Evolutionary conservation across 2,113 vertebrate species (phyloP).

Genomic region (Lasiurus borealis): DNA sequence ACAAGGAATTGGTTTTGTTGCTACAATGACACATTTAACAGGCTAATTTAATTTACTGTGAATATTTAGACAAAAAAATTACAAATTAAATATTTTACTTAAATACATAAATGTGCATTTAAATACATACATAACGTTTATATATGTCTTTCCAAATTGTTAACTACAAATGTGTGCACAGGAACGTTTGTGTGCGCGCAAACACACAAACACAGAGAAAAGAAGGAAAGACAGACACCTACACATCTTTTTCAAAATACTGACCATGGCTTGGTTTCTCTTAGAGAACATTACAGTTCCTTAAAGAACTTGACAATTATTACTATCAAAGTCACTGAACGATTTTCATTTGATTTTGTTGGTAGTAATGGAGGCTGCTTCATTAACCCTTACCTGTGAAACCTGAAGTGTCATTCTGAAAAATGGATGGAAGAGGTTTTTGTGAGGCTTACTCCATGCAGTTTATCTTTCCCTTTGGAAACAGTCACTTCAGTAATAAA

Average conservation of each 20-base stretch:
- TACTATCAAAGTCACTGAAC: constrained; percentile 12
- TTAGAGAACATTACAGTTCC: constrained; percentile 6
- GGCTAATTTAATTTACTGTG: neutral
- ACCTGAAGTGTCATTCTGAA: constrained; percentile 53
- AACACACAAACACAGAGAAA: neutral
- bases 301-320: neutral
- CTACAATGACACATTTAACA: constrained; percentile 17
- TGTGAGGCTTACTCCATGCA: neutral
- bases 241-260: constrained; percentile 14
- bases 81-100: constrained; percentile 28
- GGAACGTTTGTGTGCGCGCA: too few relatives aligned
- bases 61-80: neutral
- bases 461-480: constrained; percentile 69
- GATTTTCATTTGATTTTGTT: constrained; percentile 37
- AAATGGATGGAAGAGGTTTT: constrained; percentile 40
- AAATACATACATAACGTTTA: neutral
- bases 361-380: neutral
- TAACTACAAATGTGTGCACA: neutral
- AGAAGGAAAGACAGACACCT: neutral
- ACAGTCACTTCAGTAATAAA: constrained; percentile 57
- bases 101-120: neutral
- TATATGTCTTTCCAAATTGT: neutral
- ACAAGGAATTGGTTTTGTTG: neutral
- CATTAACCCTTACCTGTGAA: constrained; percentile 56
- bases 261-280: neutral